These are phyloP conservation scores for Squalus acanthias DNA, from an alignment of 2,797 vertebrate species.

Conservation along the genomic window DNA sequence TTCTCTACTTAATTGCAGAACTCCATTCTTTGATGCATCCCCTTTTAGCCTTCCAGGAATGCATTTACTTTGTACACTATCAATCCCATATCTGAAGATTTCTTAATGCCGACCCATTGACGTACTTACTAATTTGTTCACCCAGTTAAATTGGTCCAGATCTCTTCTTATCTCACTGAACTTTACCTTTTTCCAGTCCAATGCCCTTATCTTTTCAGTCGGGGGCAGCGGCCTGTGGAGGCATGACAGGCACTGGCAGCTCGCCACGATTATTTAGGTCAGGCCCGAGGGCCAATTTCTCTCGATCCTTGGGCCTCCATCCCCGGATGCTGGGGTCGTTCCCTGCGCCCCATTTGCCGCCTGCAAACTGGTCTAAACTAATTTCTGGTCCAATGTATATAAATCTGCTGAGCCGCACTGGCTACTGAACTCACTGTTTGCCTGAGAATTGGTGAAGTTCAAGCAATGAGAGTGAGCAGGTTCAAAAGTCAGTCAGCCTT, in stretches of 20 bases:
- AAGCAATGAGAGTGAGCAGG: neutral
- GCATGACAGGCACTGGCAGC: neutral
- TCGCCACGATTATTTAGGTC: neutral
- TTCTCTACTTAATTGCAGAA: neutral
- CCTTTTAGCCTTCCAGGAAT: neutral
- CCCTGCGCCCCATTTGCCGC: neutral
- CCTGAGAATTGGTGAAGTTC: neutral
- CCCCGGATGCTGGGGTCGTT: neutral
- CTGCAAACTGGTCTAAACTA: neutral
- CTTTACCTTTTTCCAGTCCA: neutral
- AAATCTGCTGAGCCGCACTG: neutral
- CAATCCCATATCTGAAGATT: neutral
- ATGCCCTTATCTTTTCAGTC: neutral
- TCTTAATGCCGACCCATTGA: neutral
- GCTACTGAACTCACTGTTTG: neutral
- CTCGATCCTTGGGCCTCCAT: neutral
- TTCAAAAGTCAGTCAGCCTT: neutral
- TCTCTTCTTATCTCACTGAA: neutral
- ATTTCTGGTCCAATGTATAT: neutral
- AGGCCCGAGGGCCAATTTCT: neutral
- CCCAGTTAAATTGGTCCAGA: neutral
- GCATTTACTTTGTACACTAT: neutral
- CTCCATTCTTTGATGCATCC: neutral
- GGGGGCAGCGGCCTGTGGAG: neutral
- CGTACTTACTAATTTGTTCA: neutral